These are phyloP conservation scores for Heliconius cydno DNA, from an alignment of 2,888 invertebrate genomes.

Conservation along the genomic window DNA sequence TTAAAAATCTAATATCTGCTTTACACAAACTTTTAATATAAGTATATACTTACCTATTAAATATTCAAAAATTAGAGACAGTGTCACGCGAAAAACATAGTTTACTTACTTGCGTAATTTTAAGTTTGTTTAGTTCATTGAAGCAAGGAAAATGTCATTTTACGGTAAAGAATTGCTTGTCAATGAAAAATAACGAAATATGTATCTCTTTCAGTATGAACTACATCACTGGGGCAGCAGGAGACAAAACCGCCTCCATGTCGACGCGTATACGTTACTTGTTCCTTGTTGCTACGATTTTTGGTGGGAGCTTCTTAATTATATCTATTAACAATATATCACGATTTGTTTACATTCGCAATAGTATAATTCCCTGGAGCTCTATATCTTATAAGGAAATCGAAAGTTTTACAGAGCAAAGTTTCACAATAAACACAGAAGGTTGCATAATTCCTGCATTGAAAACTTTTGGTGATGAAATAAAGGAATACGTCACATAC, in stretches of 20 bases:
- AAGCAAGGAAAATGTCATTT: conserved; percentile 27
- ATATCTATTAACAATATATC: conserved; percentile 49
- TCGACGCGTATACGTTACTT: conserved; percentile 53
- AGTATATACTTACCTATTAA: not conserved
- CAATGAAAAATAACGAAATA: conserved; percentile 32
- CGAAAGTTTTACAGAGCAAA: conserved; percentile 42
- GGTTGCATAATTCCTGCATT: conserved; percentile 86
- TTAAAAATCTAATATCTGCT: too few relatives aligned
- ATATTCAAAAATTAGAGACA: not conserved
- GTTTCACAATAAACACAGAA: conserved; percentile 78
- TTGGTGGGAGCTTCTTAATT: conserved; percentile 54
- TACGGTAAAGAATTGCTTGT: conserved; percentile 13
- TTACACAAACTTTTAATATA: not conserved
- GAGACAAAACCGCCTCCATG: conserved; percentile 39
- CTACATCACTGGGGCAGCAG: conserved; percentile 40
- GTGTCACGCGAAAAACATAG: not conserved
- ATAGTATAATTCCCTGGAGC: conserved; percentile 36
- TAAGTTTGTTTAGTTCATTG: conserved; percentile 21
- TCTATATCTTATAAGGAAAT: conserved; percentile 19
- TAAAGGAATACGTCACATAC: conserved; percentile 72
- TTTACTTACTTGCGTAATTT: not conserved
- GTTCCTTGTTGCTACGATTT: conserved; percentile 53
- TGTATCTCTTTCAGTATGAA: conserved; percentile 52
- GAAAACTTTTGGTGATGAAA: conserved; percentile 78
- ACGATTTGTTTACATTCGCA: conserved; percentile 41